Conservation (phyloP, 2,113 vertebrate genomes). For the Corvus hawaiiensis region DNA sequence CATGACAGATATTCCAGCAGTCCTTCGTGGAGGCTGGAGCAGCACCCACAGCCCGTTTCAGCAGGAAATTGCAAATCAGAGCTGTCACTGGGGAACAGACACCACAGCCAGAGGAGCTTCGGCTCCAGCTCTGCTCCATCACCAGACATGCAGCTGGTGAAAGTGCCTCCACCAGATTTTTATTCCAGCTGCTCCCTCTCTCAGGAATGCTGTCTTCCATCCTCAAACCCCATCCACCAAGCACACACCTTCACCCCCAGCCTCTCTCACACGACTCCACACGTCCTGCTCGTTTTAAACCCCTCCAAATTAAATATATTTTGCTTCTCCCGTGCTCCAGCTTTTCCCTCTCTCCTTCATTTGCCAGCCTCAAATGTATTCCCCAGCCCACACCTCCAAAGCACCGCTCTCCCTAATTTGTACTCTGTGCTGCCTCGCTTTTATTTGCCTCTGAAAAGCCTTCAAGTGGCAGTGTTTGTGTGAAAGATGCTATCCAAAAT, state of each 20-base stretch:
- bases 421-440: background rate
- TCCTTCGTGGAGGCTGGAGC: background rate
- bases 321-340: background rate
- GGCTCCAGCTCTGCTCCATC: background rate
- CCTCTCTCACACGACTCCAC: background rate
- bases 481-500: constrained; percentile 28
- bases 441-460: background rate
- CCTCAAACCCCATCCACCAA: background rate
- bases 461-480: background rate
- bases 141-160: background rate
- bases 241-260: background rate
- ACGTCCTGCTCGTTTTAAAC: background rate
- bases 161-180: background rate
- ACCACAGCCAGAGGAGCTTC: background rate
- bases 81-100: background rate
- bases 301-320: background rate
- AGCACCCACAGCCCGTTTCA: background rate
- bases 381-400: background rate
- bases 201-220: background rate
- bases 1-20: background rate
- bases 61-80: background rate
- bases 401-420: background rate
- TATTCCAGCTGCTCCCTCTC: background rate
- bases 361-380: background rate
- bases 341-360: background rate